phyloP scores from a whole-genome alignment of 2,888 invertebrate species.

The Yponomeuta cagnagella region DNA sequence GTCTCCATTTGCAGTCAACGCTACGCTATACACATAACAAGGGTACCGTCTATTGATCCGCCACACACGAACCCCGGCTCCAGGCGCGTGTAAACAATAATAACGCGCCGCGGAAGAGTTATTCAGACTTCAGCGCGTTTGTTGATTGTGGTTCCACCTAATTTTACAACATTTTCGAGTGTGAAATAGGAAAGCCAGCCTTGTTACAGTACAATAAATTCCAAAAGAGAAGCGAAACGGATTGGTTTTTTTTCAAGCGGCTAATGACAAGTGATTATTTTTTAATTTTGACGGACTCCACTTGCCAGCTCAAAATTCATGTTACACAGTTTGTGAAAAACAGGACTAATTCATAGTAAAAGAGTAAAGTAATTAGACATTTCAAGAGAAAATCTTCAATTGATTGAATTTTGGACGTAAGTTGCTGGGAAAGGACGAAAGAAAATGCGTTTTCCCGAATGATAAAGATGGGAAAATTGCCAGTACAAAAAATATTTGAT shows the following conservation, averaged over 20 bases:
- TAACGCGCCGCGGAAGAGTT: slow-evolving; percentile 30
- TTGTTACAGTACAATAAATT: slow-evolving; percentile 75
- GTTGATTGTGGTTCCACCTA: slow-evolving; percentile 57
- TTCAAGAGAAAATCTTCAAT: too few species aligned
- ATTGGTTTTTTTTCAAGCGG: slow-evolving; percentile 64
- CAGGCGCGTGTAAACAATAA: slow-evolving; percentile 25
- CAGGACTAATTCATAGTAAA: too few species aligned
- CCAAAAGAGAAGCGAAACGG: slow-evolving; percentile 75
- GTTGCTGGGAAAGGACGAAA: too few species aligned
- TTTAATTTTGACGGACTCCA: slow-evolving; percentile 48
- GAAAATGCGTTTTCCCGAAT: background rate
- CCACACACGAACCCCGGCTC: slow-evolving; percentile 31
- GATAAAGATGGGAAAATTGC: background rate
- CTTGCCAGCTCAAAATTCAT: slow-evolving; percentile 39
- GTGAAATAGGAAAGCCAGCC: slow-evolving; percentile 72
- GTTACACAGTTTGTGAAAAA: background rate
- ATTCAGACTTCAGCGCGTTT: slow-evolving; percentile 39
- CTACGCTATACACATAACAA: slow-evolving; percentile 50
- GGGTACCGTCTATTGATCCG: slow-evolving; percentile 56
- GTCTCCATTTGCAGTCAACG: slow-evolving; percentile 58
- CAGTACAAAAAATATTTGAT: background rate
- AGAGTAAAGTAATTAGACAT: too few species aligned
- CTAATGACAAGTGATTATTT: slow-evolving; percentile 62
- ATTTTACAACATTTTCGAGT: slow-evolving; percentile 51
- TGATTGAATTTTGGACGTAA: too few species aligned